Evolutionary conservation across 1,140 invertebrate species (phyloP).

Genomic region (Gryllus bimaculatus): DNA sequence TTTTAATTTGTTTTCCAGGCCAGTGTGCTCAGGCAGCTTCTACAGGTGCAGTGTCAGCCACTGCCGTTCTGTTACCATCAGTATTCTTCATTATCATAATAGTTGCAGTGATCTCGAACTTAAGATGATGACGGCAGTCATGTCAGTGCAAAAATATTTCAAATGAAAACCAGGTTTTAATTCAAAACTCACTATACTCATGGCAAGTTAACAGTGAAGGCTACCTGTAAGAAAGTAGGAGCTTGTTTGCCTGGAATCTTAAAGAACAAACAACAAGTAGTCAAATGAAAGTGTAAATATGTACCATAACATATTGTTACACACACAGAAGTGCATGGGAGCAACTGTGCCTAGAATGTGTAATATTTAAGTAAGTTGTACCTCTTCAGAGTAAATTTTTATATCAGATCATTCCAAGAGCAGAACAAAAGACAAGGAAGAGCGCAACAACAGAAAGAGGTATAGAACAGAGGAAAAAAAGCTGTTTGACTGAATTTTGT

Average conservation of each 20-base stretch:
- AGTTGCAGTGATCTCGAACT: conserved; percentile 7
- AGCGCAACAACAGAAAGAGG: neutral
- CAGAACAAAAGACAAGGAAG: neutral
- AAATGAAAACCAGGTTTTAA: conserved; percentile 8
- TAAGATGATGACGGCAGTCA: conserved; percentile 18
- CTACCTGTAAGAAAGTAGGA: conserved; percentile 7
- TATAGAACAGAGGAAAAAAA: neutral
- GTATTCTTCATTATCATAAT: conserved; percentile 17
- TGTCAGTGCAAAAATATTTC: conserved; percentile 18
- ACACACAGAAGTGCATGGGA: neutral
- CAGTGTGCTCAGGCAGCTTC: conserved; percentile 16
- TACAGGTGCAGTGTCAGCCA: conserved; percentile 13
- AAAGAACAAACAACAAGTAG: neutral
- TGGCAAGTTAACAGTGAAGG: conserved; percentile 9
- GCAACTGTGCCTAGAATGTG: neutral
- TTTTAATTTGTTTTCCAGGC: conserved; percentile 11
- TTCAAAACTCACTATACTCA: conserved; percentile 29
- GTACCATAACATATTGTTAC: conserved; percentile 5
- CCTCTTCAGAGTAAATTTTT: neutral
- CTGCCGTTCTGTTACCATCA: conserved; percentile 14
- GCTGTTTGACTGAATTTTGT: neutral
- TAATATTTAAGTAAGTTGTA: neutral
- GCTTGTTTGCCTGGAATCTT: neutral
- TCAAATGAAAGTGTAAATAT: neutral
- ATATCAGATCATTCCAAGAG: neutral